phyloP scores from a whole-genome alignment of 2,888 invertebrate genomes.

The Sacculina carcini region DNA sequence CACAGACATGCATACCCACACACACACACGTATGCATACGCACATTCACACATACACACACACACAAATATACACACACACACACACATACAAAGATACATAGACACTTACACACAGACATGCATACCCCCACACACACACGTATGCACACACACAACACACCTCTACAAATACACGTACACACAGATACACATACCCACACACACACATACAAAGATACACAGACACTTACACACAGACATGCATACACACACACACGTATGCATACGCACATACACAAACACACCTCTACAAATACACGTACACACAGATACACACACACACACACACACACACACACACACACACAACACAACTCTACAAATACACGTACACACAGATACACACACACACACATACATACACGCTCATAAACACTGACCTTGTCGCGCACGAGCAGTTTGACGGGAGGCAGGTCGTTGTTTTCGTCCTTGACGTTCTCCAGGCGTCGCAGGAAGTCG shows the following conservation, averaged over 20 bases:
- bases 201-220: background rate
- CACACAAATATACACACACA: background rate
- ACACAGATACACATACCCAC: background rate
- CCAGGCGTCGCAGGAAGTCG: conserved; percentile 74
- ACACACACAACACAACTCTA: background rate
- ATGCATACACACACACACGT: conserved; percentile 25
- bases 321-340: conserved; percentile 56
- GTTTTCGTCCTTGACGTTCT: conserved; percentile 52
- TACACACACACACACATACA: background rate
- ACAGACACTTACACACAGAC: conserved; percentile 67
- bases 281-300: background rate
- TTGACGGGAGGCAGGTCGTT: conserved; percentile 44
- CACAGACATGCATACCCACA: background rate
- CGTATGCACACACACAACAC: background rate
- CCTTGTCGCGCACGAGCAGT: conserved; percentile 66
- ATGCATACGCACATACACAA: background rate
- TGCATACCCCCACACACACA: background rate
- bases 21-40: no score
- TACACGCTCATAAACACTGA: conserved; percentile 27
- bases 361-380: background rate
- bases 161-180: background rate
- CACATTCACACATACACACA: background rate
- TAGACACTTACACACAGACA: background rate
- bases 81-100: background rate
- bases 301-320: conserved; percentile 33